Evolutionary conservation across 2,113 vertebrate genomes (phyloP).

Genomic region (Eurypyga helias): DNA sequence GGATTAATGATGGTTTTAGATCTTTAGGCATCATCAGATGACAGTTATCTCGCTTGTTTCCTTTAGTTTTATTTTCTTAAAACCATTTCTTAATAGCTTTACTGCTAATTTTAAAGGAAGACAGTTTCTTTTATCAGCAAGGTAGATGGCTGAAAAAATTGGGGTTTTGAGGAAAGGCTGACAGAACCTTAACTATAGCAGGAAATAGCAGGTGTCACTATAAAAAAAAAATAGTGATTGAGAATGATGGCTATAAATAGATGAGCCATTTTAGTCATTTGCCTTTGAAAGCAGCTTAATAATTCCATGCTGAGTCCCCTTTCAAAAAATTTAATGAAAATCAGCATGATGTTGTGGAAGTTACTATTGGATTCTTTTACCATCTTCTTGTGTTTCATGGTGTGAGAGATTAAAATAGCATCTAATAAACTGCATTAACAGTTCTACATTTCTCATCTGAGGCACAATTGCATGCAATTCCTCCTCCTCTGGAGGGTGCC

Average conservation of each 20-base stretch:
- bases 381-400: constrained; percentile 66
- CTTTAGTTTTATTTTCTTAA: neutral
- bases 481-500: constrained; percentile 59
- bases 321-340: constrained; percentile 84
- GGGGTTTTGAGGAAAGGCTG: constrained; percentile 10
- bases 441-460: constrained; percentile 41
- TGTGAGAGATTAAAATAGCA: constrained; percentile 79
- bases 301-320: constrained; percentile 78
- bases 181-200: constrained; percentile 49
- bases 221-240: constrained; percentile 43
- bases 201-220: constrained; percentile 31
- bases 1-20: neutral
- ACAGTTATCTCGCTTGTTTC: neutral
- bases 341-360: constrained; percentile 74
- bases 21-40: neutral
- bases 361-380: constrained; percentile 70
- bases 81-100: neutral
- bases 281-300: constrained; percentile 75
- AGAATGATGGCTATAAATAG: constrained; percentile 74
- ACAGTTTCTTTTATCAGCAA: neutral
- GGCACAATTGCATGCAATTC: constrained; percentile 31
- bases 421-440: constrained; percentile 74
- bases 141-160: neutral
- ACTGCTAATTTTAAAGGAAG: neutral
- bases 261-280: constrained; percentile 73